A percentile compares a stretch with the other conserved stretches of the same genome.
These are phyloP conservation scores for Syngnathus floridae DNA, from an alignment of 2,113 vertebrate genomes.

Conservation along the genomic window DNA sequence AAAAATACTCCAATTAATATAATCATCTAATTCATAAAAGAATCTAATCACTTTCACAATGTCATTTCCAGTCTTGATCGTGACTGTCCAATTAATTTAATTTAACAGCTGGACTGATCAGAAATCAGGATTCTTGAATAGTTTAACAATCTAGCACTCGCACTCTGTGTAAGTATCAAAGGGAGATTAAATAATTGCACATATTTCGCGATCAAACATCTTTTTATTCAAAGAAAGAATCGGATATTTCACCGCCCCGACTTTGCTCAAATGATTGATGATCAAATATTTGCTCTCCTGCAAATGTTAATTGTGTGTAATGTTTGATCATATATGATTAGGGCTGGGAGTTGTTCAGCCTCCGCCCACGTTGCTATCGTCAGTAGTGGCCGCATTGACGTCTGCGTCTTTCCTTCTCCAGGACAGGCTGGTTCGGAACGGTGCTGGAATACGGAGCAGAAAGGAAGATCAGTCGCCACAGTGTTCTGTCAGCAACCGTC, in stretches of 20 bases:
- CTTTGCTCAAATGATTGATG: not conserved
- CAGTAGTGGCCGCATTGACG: slow-evolving; percentile 1
- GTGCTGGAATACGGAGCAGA: slow-evolving; percentile 94
- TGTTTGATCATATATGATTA: not conserved
- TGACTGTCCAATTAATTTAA: not conserved
- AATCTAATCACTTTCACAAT: not conserved
- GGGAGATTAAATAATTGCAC: not conserved
- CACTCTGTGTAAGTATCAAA: not conserved
- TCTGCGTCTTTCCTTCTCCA: slow-evolving; percentile 42
- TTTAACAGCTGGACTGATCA: not conserved
- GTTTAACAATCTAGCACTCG: not conserved
- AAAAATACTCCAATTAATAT: not conserved
- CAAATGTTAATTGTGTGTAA: not conserved
- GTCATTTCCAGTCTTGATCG: not conserved
- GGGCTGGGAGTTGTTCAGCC: too few relatives aligned
- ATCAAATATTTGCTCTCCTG: not conserved
- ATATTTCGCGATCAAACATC: slow-evolving; percentile 5
- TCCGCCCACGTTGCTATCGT: slow-evolving; percentile 1
- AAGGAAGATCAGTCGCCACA: slow-evolving; percentile 94
- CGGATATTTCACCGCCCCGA: not conserved
- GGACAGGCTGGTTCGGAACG: slow-evolving; percentile 92
- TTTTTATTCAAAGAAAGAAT: not conserved
- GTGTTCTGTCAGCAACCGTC: slow-evolving; percentile 85
- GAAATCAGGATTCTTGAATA: not conserved
- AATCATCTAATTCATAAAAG: too few relatives aligned